Percentiles rank a stretch among this genome's conserved stretches.
These are phyloP conservation scores for Pionites leucogaster DNA, from an alignment of 2,113 vertebrate genomes.

Conservation along the genomic window DNA sequence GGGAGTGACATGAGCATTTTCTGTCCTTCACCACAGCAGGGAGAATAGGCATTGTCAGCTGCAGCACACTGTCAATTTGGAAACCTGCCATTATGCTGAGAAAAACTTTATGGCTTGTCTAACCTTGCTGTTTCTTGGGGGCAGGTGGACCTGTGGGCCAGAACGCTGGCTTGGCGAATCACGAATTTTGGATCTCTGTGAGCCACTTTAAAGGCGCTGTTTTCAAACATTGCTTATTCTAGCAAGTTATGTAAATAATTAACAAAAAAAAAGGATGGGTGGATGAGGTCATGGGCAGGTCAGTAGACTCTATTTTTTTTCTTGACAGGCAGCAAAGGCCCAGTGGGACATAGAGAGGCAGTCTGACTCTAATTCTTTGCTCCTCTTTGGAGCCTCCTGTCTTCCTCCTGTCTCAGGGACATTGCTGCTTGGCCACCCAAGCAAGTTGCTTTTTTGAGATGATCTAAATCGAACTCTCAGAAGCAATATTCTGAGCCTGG, in stretches of 20 bases:
- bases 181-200: rapidly evolving
- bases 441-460: background rate
- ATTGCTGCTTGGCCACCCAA: background rate
- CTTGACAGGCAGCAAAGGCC: background rate
- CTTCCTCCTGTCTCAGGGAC: background rate
- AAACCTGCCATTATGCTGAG: constrained; percentile 51
- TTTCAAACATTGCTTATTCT: constrained; percentile 31
- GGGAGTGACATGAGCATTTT: constrained; percentile 42
- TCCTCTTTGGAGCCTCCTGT: background rate
- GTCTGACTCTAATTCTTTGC: background rate
- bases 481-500: background rate
- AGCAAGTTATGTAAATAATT: constrained; percentile 56
- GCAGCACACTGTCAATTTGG: constrained; percentile 35
- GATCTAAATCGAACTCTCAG: background rate
- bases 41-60: constrained; percentile 12
- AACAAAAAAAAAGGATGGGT: background rate
- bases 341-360: background rate
- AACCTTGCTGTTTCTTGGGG: constrained; percentile 8
- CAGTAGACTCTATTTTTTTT: background rate
- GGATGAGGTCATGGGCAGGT: background rate
- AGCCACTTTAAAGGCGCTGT: background rate
- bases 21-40: constrained; percentile 31
- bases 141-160: background rate
- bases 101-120: constrained; percentile 19
- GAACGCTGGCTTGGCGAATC: background rate